These are phyloP conservation scores for Polia nebulosa DNA, from an alignment of 2,888 invertebrate species.

Conservation along the genomic window DNA sequence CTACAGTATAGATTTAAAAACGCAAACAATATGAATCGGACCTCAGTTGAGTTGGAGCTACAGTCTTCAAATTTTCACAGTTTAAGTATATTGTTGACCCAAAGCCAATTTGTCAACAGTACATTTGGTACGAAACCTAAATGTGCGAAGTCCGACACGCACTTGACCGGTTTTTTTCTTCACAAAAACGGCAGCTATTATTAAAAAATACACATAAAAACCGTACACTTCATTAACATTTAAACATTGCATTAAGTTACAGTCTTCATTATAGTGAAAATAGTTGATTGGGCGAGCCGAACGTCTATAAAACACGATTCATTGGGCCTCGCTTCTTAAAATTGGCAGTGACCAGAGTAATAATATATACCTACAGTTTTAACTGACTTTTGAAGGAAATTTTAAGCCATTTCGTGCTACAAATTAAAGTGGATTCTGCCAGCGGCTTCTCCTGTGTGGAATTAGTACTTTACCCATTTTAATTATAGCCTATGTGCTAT, in stretches of 20 bases:
- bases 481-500: too few species aligned
- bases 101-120: too few species aligned
- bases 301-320: neutral
- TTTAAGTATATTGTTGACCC: too few species aligned
- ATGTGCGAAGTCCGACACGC: too few species aligned
- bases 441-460: too few species aligned
- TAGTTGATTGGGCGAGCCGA: neutral
- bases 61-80: too few species aligned
- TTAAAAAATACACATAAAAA: neutral
- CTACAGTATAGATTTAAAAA: constrained; percentile 34
- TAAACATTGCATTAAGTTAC: too few species aligned
- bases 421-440: too few species aligned
- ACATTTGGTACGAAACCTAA: too few species aligned
- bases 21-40: constrained; percentile 27
- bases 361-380: neutral
- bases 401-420: neutral
- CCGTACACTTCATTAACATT: neutral
- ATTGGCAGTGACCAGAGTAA: neutral
- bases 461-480: too few species aligned
- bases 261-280: neutral
- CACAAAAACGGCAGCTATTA: neutral
- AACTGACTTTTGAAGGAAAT: neutral
- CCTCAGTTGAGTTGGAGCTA: constrained; percentile 11
- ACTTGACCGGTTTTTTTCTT: too few species aligned
- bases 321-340: neutral